Evolutionary conservation across 1,140 invertebrate species (phyloP).

Genomic region (Berghia stephanieae): DNA sequence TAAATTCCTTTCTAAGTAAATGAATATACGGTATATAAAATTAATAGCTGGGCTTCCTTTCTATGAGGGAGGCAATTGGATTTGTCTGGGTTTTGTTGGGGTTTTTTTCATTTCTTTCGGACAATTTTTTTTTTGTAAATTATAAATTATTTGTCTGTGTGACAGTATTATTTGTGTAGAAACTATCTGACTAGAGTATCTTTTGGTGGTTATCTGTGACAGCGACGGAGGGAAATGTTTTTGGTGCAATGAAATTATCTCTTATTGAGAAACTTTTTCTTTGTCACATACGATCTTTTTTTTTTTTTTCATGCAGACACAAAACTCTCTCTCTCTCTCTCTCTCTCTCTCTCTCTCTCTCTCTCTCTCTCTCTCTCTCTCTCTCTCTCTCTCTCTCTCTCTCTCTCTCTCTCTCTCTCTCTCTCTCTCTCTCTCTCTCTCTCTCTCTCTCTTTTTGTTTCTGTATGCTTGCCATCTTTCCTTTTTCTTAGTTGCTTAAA

Average conservation of each 20-base stretch:
- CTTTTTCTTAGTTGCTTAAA: neutral
- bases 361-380: constrained; percentile 29
- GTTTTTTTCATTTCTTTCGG: no score
- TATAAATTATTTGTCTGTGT: no score
- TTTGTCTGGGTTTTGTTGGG: no score
- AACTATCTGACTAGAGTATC: neutral
- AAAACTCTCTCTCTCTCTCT: constrained; percentile 26
- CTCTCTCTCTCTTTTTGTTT: constrained; percentile 14
- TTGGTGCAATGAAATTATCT: neutral
- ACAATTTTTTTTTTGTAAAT: no score
- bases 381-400: constrained; percentile 26
- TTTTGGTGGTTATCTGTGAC: neutral
- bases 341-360: constrained; percentile 31
- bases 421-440: constrained; percentile 10
- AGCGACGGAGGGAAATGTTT: neutral
- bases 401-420: constrained; percentile 14
- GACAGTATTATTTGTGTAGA: no score
- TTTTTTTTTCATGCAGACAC: no score
- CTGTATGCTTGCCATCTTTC: neutral
- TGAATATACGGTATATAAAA: no score
- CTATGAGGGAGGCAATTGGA: no score
- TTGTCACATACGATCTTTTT: neutral
- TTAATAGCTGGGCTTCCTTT: no score
- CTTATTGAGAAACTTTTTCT: neutral
- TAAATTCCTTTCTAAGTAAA: no score